Base-by-base conservation (phyloP, 2,797 vertebrate genomes). In the Crocodylus rhombifer region DNA sequence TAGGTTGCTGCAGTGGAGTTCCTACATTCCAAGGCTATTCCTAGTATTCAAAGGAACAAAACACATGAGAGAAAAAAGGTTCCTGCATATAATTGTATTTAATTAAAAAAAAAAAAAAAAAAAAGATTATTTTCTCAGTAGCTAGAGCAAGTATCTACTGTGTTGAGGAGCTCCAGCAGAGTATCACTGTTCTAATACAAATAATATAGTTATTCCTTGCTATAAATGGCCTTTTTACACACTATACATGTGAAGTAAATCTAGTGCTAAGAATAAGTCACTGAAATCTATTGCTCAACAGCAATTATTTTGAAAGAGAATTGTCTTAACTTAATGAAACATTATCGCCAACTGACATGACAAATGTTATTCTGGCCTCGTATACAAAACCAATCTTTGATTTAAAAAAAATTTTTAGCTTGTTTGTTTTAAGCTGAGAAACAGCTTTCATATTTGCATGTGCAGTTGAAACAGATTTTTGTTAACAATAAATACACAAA, bases 321-420 rank as follows among this genome's bases (percentile, higher is more conserved):
- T 94, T 96, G 92, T 82, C 77, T 78, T 87, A 91, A 89, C 56
- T 79, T 93, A 97, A 96, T 91, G 96, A 91, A 96, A 75, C 67
- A 93, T 79, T 5, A 11, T 55, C 74, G 91, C 91, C 79, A 82
- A 94, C 82, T 96, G 92, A 94, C 89, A 90, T 94, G 83, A 95
- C 84, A 90, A 85, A 91, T 88, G 71, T 85, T 96, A 80, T 6
- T 51, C 87, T 78, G 90, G 87, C 79, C 84, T 75, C 65, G 4
- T 30, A 30, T 30, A 30, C 30, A 30, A 30, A 30, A 30, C 30
- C 30, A 30, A 30, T 30, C 30, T 30, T 30, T 30, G 30, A 79
- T 80, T 82, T 86, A 76, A 93, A 95, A 64, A 91, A 77, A 55
- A 73, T 82, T 81, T 86, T 56, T 75, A 87, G 60, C 5, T 30